Evolutionary conservation across 2,113 vertebrate genomes (phyloP).

Genomic region (Climacteris rufus): DNA sequence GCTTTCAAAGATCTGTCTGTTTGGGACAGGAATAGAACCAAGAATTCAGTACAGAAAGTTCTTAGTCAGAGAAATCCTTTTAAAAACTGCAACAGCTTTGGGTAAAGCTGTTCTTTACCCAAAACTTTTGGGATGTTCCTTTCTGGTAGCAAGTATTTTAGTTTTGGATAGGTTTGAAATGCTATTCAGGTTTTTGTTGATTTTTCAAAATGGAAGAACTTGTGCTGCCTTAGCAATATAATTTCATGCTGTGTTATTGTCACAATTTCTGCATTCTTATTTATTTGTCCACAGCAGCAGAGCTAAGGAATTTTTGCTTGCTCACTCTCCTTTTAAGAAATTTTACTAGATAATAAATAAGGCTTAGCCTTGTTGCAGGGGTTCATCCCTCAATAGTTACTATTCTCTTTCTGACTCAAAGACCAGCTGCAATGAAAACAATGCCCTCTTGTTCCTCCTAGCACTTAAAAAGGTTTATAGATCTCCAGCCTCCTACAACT

Average conservation of each 20-base stretch:
- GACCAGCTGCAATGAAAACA: constrained; percentile 59
- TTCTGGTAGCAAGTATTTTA: background rate
- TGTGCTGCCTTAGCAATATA: background rate
- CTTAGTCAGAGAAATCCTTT: background rate
- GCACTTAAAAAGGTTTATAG: constrained; percentile 77
- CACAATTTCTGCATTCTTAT: background rate
- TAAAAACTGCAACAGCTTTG: background rate
- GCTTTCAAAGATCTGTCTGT: background rate
- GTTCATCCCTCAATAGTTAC: constrained; percentile 28
- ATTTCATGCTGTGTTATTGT: background rate
- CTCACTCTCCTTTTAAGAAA: constrained; percentile 59
- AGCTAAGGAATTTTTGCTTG: constrained; percentile 38
- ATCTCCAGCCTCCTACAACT: constrained; percentile 76
- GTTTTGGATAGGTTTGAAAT: background rate
- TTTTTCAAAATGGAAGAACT: background rate
- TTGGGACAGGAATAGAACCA: background rate
- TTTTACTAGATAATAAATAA: constrained; percentile 67
- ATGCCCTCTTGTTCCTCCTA: constrained; percentile 44
- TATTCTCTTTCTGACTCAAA: constrained; percentile 45
- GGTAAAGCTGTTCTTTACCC: too few relatives aligned
- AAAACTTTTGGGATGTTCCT: background rate
- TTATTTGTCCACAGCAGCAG: constrained; percentile 10
- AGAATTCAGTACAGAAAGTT: background rate
- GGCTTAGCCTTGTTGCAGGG: constrained; percentile 40
- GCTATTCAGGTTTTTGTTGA: background rate